phyloP scores from a whole-genome alignment of 1,140 invertebrate genomes.

The Drepana arcuata region DNA sequence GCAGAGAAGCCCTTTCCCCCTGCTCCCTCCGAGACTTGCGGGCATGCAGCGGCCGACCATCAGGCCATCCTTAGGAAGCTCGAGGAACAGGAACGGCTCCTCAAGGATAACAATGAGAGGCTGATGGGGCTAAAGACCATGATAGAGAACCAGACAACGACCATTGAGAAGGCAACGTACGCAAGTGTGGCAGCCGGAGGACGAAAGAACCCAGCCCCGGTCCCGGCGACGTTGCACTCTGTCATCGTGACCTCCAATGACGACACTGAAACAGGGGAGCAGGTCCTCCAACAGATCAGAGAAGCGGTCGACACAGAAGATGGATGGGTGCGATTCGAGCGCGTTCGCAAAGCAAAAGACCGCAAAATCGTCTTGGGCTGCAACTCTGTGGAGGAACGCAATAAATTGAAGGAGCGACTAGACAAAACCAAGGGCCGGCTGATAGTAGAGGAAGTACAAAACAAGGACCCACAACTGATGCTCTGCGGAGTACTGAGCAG shows the following conservation, averaged over 20 bases:
- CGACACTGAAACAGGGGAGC: constrained; percentile 2
- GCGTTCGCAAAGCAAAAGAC: constrained; percentile 11
- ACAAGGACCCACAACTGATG: constrained; percentile 12
- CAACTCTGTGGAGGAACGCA: constrained; percentile 3
- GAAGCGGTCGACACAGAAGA: constrained; percentile 6
- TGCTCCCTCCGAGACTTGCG: too few species aligned
- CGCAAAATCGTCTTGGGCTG: constrained; percentile 13
- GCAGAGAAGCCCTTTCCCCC: too few species aligned
- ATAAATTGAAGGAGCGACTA: constrained; percentile 1
- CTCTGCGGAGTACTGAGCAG: constrained; percentile 3
- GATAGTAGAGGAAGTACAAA: constrained; percentile 5
- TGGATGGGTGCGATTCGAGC: constrained; percentile 3
- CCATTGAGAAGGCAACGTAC: not conserved
- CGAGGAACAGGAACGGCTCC: not conserved
- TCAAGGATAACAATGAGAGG: not conserved
- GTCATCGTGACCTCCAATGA: constrained; percentile 1
- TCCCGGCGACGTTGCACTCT: constrained; percentile 2
- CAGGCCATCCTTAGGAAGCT: too few species aligned
- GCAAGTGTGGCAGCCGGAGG: constrained; percentile 2
- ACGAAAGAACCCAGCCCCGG: not conserved
- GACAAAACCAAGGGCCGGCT: not conserved
- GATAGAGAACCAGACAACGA: not conserved
- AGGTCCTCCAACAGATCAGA: constrained; percentile 7
- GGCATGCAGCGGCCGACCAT: too few species aligned
- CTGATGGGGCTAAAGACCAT: not conserved